Conservation (phyloP, 2,113 vertebrate genomes). For the Burhinus oedicnemus region DNA sequence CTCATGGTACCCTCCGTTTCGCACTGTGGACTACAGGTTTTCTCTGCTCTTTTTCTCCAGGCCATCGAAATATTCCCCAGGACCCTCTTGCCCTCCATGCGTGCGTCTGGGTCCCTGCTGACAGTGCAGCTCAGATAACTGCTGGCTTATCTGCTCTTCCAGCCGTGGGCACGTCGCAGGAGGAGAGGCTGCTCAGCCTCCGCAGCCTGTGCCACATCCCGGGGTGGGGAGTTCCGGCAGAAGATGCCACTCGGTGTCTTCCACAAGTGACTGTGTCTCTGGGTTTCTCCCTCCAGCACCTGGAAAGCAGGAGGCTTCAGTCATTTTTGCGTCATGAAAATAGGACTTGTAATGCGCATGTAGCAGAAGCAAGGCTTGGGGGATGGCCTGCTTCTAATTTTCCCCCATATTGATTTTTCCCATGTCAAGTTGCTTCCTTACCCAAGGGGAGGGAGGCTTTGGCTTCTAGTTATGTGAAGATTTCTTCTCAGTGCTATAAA, state of each 20-base stretch:
- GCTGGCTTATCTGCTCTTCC: neutral
- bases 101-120: neutral
- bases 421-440: neutral
- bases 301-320: neutral
- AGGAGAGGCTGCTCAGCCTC: neutral
- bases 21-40: neutral
- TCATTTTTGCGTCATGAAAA: neutral
- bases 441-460: neutral
- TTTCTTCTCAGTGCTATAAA: neutral
- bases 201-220: fast-evolving
- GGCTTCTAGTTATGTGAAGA: neutral
- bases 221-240: neutral
- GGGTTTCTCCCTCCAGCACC: neutral
- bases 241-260: neutral
- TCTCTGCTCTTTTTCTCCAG: neutral
- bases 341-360: neutral
- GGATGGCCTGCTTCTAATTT: conserved; percentile 1
- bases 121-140: neutral
- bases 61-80: neutral
- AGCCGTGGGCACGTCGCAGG: fast-evolving
- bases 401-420: neutral
- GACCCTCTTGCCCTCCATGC: neutral
- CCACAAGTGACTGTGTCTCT: neutral
- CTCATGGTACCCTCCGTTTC: neutral
- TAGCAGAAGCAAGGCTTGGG: neutral